Evolutionary conservation across 2,888 invertebrate species (phyloP), one percentile per base, ranked within the genome.

Genomic region (Opisthograptis luteolata): DNA sequence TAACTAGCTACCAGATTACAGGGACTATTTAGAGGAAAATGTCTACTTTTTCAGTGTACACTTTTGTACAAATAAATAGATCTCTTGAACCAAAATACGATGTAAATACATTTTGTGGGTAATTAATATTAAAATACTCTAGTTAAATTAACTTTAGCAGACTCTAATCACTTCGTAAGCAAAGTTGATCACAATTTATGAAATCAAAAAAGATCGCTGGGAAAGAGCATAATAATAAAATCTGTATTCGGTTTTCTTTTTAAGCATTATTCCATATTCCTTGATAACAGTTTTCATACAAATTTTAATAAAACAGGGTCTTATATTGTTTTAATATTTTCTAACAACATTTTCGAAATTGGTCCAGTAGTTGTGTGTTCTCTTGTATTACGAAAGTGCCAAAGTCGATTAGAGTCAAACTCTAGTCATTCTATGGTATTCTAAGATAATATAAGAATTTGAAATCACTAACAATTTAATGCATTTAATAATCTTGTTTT

Each of bases 11-110:
- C 74, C 64, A 67, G 65, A 80, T 71, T 86, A 87, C 87, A 87
- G 87, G 85, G 85, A 84, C 72, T 82, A 77, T 75, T 77, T 76
- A 81, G 73, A 77, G 64, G 66, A 67, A 58, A 48, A 63, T 58
- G 68, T 66, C 71, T 73, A 75, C 69, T 66, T 77, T 73, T 76
- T 66, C 68, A 58, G 66, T 73, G 70, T 73, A 76, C 72, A 70
- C 61, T 76, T 79, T 80, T 79, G 68, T 79, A 77, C 68, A 59
- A 63, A 64, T 70, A 69, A 64, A 64, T 70, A 69, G 70, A 74
- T 77, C 70, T 75, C 73, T 74, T 65, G 70, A 65, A 78, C 66
- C 68, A 72, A 77, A 58, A 42, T 51, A 51, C 49, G 40, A 22
- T 51, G 44, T 54, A 56, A 50, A 45, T 55, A 49, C 32, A n/a